phyloP scores from a whole-genome alignment of 2,113 vertebrate species.

The Dasyornis broadbenti region DNA sequence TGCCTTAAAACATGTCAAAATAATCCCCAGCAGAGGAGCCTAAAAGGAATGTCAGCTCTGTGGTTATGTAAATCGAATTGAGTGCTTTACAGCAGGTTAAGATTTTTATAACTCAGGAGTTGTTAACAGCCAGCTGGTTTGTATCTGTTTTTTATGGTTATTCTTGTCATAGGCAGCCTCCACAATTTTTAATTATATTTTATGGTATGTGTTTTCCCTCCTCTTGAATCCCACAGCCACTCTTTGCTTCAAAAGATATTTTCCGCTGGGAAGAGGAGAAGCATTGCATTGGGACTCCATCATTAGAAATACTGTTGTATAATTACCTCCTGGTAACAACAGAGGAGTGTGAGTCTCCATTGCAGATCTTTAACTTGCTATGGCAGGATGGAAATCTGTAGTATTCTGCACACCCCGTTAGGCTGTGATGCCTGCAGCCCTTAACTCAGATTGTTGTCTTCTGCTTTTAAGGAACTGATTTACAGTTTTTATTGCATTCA shows the following conservation, averaged over 20 bases:
- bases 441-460: conserved; percentile 10
- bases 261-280: conserved; percentile 72
- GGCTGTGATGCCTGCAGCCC: background rate
- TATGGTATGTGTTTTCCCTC: conserved; percentile 81
- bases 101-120: conserved; percentile 86
- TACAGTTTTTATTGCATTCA: conserved; percentile 16
- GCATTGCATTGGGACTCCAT: conserved; percentile 64
- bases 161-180: conserved; percentile 85
- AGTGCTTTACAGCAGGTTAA: conserved; percentile 85
- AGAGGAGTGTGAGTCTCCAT: conserved; percentile 56
- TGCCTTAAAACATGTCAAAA: conserved; percentile 84
- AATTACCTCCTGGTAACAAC: conserved; percentile 71
- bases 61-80: conserved; percentile 85
- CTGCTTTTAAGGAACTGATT: conserved; percentile 12
- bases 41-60: conserved; percentile 80
- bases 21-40: conserved; percentile 78
- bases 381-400: conserved; percentile 20
- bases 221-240: conserved; percentile 75
- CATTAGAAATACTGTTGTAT: conserved; percentile 68
- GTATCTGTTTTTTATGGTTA: conserved; percentile 86
- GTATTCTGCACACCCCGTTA: background rate
- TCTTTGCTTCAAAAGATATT: conserved; percentile 74
- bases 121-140: conserved; percentile 88
- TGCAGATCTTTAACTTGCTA: conserved; percentile 41
- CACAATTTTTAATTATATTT: conserved; percentile 88